These are phyloP conservation scores for Sphaeridia pumilis DNA, from an alignment of 2,888 invertebrate genomes.

Conservation along the genomic window DNA sequence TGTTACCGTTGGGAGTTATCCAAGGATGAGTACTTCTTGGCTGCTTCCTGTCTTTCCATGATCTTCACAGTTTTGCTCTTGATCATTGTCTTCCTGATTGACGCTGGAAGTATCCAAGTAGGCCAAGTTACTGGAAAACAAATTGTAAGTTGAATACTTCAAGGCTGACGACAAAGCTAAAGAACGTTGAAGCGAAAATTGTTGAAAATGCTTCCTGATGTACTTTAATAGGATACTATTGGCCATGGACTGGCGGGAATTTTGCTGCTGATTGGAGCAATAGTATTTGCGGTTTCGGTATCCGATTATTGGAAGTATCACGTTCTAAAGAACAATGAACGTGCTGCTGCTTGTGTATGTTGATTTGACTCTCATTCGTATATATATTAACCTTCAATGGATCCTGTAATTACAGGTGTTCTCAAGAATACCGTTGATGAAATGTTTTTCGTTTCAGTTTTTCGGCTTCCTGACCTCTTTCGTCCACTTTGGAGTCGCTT, in stretches of 20 bases:
- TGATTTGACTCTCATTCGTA: no score
- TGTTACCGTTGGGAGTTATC: background rate
- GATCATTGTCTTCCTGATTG: background rate
- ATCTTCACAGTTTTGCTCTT: background rate
- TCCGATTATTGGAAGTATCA: background rate
- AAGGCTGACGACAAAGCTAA: no score
- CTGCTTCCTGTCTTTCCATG: background rate
- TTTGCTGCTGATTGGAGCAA: background rate
- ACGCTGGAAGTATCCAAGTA: background rate
- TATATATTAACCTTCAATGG: no score
- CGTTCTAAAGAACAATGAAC: no score
- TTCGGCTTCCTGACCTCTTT: no score
- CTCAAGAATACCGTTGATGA: no score
- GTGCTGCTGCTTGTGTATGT: no score
- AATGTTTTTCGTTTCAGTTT: no score
- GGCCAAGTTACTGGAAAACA: background rate
- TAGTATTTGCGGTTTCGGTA: background rate
- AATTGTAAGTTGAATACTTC: background rate
- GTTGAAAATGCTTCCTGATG: background rate
- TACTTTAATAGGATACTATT: background rate
- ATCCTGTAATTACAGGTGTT: no score
- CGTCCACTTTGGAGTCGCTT: no score
- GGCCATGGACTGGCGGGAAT: background rate
- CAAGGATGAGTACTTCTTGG: background rate
- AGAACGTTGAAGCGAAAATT: no score